Percentiles rank a stretch among this genome's conserved stretches.
These are phyloP conservation scores for Epiperipatus broadwayi DNA, from an alignment of 2,888 invertebrate species.

Conservation along the genomic window DNA sequence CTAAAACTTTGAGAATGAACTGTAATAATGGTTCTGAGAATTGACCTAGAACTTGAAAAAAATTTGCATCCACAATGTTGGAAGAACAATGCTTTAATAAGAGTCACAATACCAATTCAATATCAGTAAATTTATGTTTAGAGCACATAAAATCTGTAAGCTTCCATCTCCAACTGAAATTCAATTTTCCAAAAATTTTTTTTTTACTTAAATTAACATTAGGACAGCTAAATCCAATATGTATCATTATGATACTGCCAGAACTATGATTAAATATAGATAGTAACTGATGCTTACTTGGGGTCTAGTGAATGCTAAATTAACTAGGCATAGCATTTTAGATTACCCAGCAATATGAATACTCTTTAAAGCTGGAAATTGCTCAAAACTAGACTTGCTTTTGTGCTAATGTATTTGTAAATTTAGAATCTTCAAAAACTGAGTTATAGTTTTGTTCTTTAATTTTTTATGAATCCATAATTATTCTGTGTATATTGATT, in stretches of 20 bases:
- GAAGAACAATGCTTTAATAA: no score
- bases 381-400: conserved; percentile 34
- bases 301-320: no score
- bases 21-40: conserved; percentile 69
- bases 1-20: conserved; percentile 57
- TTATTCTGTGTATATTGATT: conserved; percentile 7
- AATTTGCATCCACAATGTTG: conserved; percentile 39
- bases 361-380: no score
- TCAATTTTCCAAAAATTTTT: conserved; percentile 32
- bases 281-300: conserved; percentile 59
- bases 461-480: conserved; percentile 15
- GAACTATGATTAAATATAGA: conserved; percentile 57
- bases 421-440: no score
- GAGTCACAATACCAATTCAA: conserved; percentile 53
- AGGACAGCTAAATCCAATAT: conserved; percentile 34
- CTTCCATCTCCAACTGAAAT: conserved; percentile 64
- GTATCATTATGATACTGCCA: conserved; percentile 46
- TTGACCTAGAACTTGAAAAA: conserved; percentile 31
- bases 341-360: no score
- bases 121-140: conserved; percentile 55
- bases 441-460: conserved; percentile 24
- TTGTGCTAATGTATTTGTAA: conserved; percentile 71
- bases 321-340: conserved; percentile 50
- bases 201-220: conserved; percentile 22
- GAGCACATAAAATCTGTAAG: conserved; percentile 56